phyloP scores from a whole-genome alignment of 2,797 vertebrate species.

The Sebastes elongatus region DNA sequence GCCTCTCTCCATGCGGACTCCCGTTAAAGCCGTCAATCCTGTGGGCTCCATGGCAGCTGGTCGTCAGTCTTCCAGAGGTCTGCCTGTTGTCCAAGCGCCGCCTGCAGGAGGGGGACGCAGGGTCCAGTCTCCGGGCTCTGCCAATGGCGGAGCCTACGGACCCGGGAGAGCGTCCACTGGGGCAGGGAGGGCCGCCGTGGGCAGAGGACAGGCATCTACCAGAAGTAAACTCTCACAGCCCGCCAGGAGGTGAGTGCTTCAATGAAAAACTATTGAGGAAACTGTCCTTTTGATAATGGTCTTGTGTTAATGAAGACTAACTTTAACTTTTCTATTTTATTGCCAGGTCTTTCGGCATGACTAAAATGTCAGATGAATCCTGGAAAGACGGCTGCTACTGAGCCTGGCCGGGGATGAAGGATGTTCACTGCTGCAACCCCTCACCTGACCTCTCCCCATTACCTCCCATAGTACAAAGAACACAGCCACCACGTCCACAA shows the following conservation, averaged over 20 bases:
- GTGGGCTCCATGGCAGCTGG: constrained; percentile 76
- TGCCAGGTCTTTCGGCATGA: constrained; percentile 85
- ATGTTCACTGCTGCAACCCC: constrained; percentile 53
- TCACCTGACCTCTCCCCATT: constrained; percentile 25
- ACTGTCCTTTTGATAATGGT: neutral
- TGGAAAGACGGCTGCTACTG: constrained; percentile 96
- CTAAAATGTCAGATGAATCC: constrained; percentile 86
- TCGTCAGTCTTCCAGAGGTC: constrained; percentile 83
- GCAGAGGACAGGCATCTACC: constrained; percentile 75
- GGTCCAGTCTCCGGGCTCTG: constrained; percentile 79
- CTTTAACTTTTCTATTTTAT: constrained; percentile 16
- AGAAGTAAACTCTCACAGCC: constrained; percentile 85
- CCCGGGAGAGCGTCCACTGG: constrained; percentile 66
- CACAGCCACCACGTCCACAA: constrained; percentile 34
- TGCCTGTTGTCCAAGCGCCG: constrained; percentile 77
- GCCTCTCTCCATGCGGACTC: constrained; percentile 81
- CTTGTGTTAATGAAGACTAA: constrained; percentile 1
- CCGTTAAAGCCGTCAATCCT: constrained; percentile 84
- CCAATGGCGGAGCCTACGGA: constrained; percentile 68
- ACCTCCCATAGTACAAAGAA: constrained; percentile 42
- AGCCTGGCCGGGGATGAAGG: constrained; percentile 62
- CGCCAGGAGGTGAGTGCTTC: constrained; percentile 81
- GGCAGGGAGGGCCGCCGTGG: constrained; percentile 64
- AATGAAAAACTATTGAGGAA: neutral
- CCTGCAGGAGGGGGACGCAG: constrained; percentile 71